Percentiles rank a stretch among this genome's conserved stretches.
Evolutionary conservation across 2,113 vertebrate genomes (phyloP).

Genomic region (Epinephelus lanceolatus): DNA sequence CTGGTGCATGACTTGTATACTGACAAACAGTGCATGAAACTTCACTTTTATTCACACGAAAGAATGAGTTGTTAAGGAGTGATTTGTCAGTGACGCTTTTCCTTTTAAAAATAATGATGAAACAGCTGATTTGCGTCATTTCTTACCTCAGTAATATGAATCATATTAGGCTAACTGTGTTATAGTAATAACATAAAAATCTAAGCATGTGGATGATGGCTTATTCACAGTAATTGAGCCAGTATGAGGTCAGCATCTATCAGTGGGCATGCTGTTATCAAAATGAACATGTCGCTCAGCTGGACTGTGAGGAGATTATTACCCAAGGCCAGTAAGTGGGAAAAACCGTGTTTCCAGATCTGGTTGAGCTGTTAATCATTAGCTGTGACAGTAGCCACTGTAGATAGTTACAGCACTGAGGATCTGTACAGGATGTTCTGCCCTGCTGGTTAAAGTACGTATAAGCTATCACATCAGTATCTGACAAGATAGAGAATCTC

Average conservation of each 20-base stretch:
- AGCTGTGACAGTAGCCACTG: constrained; percentile 7
- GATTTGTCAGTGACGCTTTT: neutral
- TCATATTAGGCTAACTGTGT: neutral
- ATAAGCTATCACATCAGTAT: neutral
- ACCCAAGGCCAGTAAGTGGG: constrained; percentile 1
- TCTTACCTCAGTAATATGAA: neutral
- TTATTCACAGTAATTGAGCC: neutral
- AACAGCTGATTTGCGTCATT: neutral
- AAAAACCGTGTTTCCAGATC: neutral
- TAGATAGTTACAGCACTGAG: neutral
- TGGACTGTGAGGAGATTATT: constrained; percentile 19
- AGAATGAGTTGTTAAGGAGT: neutral
- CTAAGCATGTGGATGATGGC: neutral
- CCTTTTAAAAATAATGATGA: neutral
- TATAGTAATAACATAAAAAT: neutral
- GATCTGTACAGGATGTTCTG: neutral
- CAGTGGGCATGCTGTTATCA: neutral
- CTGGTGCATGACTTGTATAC: too few species aligned
- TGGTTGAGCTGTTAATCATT: constrained; percentile 37
- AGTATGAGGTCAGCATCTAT: neutral
- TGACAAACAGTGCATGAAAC: too few species aligned
- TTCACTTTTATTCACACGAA: neutral
- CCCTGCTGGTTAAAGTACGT: too few species aligned
- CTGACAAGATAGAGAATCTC: neutral
- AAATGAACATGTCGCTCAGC: neutral